Percentiles rank a stretch among this genome's conserved stretches.
These are phyloP conservation scores for Pseudotriccus pelzelni DNA, from an alignment of 2,797 vertebrate species.

Conservation along the genomic window DNA sequence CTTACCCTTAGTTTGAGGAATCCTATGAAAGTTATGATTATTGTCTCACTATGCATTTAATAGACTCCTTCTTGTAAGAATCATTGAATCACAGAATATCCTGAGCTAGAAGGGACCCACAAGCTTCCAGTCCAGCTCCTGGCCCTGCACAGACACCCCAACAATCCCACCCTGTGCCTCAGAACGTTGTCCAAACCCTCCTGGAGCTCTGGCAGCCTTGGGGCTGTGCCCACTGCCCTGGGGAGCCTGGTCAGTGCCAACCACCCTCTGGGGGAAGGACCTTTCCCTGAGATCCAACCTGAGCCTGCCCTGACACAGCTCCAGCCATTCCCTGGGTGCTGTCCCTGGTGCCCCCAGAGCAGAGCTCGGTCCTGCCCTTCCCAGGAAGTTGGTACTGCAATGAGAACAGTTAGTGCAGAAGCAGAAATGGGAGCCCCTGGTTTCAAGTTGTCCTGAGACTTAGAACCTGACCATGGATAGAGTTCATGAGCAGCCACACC, in stretches of 20 bases:
- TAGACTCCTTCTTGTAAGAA: background rate
- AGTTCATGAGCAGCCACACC: background rate
- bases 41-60: background rate
- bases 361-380: background rate
- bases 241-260: background rate
- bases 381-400: background rate
- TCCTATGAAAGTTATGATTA: background rate
- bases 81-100: background rate
- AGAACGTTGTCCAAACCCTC: too few species aligned
- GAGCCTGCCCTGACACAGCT: background rate
- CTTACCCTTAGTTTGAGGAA: background rate
- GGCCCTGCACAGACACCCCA: background rate
- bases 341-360: background rate
- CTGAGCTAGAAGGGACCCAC: background rate
- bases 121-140: fast-evolving
- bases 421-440: background rate
- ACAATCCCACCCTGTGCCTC: too few species aligned
- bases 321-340: background rate
- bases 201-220: too few species aligned
- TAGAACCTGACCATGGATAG: fast-evolving
- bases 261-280: background rate
- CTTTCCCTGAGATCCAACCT: background rate
- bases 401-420: background rate
- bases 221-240: background rate
- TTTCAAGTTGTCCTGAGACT: background rate